Conservation (phyloP, 1,140 invertebrate species). For the Proales similis region DNA sequence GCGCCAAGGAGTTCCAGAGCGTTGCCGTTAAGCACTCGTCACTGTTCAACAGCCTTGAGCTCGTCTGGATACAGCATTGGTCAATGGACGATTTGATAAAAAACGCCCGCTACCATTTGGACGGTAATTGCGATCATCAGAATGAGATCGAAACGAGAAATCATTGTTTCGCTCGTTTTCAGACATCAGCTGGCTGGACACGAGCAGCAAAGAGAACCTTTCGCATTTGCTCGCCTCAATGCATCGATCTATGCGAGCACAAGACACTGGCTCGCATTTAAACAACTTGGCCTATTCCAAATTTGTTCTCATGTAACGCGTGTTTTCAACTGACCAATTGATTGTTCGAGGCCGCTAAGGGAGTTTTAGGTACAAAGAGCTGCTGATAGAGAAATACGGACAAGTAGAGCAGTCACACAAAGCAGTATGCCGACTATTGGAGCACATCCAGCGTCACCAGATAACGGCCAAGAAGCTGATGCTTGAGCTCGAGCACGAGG, state of each 20-base stretch:
- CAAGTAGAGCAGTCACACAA: conserved; percentile 44
- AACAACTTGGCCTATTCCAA: conserved; percentile 51
- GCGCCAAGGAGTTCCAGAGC: conserved; percentile 46
- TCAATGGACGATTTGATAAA: conserved; percentile 46
- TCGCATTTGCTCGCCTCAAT: conserved; percentile 53
- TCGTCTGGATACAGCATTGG: conserved; percentile 52
- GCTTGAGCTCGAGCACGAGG: conserved; percentile 51
- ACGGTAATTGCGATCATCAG: conserved; percentile 40
- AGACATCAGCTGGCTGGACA: conserved; percentile 47
- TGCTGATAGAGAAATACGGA: conserved; percentile 43
- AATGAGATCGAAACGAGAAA: not conserved
- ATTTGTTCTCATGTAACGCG: conserved; percentile 48
- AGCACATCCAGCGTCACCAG: conserved; percentile 43
- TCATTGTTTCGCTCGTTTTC: not conserved
- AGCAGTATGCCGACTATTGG: conserved; percentile 43
- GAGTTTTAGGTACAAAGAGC: conserved; percentile 46
- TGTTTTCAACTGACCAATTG: not conserved
- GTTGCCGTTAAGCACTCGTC: conserved; percentile 47
- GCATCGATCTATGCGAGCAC: conserved; percentile 48
- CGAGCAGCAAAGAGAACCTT: conserved; percentile 48
- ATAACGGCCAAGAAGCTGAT: conserved; percentile 46
- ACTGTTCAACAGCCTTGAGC: conserved; percentile 50
- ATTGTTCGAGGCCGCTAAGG: not conserved
- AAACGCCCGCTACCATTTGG: conserved; percentile 48
- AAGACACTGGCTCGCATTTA: conserved; percentile 47